Conservation (phyloP, 2,113 vertebrate genomes). For the Haplotaxodon microlepis region DNA sequence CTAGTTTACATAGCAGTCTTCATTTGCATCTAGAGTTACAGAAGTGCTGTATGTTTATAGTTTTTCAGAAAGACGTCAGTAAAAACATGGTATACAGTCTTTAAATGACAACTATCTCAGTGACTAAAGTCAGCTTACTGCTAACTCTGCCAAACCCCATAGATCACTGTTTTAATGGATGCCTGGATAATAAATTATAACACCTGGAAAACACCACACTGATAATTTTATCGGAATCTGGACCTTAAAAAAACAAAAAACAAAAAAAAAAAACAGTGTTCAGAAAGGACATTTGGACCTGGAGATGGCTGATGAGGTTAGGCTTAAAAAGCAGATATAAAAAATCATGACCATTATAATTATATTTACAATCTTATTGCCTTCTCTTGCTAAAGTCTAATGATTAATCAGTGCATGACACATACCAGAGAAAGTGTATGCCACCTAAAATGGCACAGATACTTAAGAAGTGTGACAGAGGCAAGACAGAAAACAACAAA, state of each 20-base stretch:
- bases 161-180: not conserved
- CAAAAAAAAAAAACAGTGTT: fast-evolving
- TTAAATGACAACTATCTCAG: not conserved
- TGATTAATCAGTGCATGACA: not conserved
- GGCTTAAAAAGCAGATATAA: not conserved
- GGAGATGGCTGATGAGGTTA: not conserved
- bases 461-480: not conserved
- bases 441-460: not conserved
- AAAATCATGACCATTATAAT: not conserved
- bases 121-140: not conserved
- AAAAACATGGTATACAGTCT: not conserved
- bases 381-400: not conserved
- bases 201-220: not conserved
- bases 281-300: not conserved
- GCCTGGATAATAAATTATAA: not conserved
- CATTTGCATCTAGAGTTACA: not conserved
- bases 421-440: not conserved
- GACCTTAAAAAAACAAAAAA: not conserved
- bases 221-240: not conserved
- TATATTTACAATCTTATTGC: not conserved
- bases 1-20: not conserved
- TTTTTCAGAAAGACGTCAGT: not conserved
- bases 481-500: not conserved
- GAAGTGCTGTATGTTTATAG: not conserved
- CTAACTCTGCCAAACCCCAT: not conserved